Percentiles rank a stretch among this genome's conserved stretches.
These are phyloP conservation scores for Antennarius striatus DNA, from an alignment of 2,113 vertebrate species.

Conservation along the genomic window DNA sequence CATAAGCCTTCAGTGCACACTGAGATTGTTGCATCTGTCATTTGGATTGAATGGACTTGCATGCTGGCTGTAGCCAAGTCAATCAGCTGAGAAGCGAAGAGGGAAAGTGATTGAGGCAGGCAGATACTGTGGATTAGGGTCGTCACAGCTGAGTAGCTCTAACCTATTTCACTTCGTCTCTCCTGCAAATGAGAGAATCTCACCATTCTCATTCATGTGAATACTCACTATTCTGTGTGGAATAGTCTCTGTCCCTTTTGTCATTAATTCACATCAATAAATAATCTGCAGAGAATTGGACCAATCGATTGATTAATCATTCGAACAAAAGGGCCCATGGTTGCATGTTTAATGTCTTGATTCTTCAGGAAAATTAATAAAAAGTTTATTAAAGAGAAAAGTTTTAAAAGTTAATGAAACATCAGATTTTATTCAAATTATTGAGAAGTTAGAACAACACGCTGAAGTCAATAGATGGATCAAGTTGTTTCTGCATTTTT, in stretches of 20 bases:
- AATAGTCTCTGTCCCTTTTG: constrained; percentile 1
- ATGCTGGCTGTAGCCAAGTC: constrained; percentile 13
- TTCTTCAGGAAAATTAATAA: too few relatives aligned
- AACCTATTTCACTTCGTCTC: constrained; percentile 52
- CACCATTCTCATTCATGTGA: constrained; percentile 5
- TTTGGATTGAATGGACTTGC: background rate
- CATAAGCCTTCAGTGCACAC: background rate
- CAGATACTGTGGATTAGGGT: constrained; percentile 56
- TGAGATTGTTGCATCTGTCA: constrained; percentile 21
- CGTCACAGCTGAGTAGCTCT: constrained; percentile 51
- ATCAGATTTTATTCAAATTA: too few relatives aligned
- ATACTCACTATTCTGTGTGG: background rate
- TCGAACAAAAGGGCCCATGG: too few relatives aligned
- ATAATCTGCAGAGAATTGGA: too few relatives aligned
- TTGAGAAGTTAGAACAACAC: too few relatives aligned
- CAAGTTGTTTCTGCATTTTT: too few relatives aligned
- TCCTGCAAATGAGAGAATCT: constrained; percentile 27
- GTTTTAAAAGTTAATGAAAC: too few relatives aligned
- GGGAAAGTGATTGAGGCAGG: constrained; percentile 33
- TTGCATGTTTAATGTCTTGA: too few relatives aligned
- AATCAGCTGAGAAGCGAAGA: constrained; percentile 14
- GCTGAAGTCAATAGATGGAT: too few relatives aligned
- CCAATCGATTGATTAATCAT: too few relatives aligned
- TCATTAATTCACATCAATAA: background rate
- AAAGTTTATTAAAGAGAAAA: too few relatives aligned